Evolutionary conservation across 2,888 invertebrate species (phyloP), one percentile per base, ranked within the genome.

Genomic region (Tupiocoris notatus): DNA sequence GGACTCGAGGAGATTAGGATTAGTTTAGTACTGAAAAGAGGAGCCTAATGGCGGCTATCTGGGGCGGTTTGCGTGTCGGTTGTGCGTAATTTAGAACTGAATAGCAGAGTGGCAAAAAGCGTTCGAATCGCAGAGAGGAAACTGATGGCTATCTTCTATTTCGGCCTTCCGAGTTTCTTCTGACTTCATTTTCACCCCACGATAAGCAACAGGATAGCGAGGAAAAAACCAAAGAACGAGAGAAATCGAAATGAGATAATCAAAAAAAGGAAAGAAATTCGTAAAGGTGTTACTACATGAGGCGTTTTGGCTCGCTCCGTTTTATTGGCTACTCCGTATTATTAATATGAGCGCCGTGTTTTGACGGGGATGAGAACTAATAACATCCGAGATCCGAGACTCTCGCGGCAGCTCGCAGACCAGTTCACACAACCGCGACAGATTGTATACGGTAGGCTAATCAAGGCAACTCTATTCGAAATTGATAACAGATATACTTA

Each of bases 291-390:
- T 39, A 39, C 6, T n/a, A n/a, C n/a, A n/a, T 67, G 24, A 70
- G 24, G 22, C 16, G 70, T n/a, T 12, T 23, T 21, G 59, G 70
- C 23, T 39, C 39, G 39, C 12, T 39, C 39, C 54, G 70, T 58
- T 57, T 70, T 70, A 24, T 58, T 24, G 22, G n/a, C 70, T 24
- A 20, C 70, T 59, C 39, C 6, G 6, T 39, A 39, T 70, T 59
- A 70, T 70, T 70, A 70, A 70, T 70, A 70, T 24, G 70, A 70
- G n/a, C n/a, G n/a, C 22, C 23, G 70, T 70, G 22, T 70, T 54
- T 68, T 70, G 70, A 70, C 70, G 70, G 25, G 65, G 39, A 12
- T 39, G 39, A 39, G 39, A 12, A 39, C 39, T 39, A 39, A 39
- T 39, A 39, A 39, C 39, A 39, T 39, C 12, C 39, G 39, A 39